These are phyloP conservation scores for Ibidorhyncha struthersii DNA, from an alignment of 2,113 vertebrate genomes.

Conservation along the genomic window DNA sequence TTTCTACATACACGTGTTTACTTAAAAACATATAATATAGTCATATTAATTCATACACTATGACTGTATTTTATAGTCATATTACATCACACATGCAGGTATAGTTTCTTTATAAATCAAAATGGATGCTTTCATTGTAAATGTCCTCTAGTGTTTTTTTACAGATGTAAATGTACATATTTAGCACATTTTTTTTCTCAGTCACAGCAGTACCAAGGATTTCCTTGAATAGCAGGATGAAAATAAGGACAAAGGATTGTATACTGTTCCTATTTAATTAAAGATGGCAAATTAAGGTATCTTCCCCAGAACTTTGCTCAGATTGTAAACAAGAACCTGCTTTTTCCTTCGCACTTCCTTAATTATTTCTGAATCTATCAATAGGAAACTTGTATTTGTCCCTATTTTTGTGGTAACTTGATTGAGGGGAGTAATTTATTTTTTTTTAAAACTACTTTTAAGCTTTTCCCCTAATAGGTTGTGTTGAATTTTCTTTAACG, in stretches of 20 bases:
- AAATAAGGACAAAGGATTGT: neutral
- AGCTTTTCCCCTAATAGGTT: neutral
- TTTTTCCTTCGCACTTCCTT: neutral
- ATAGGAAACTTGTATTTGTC: neutral
- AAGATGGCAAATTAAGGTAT: neutral
- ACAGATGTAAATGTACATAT: neutral
- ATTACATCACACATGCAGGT: neutral
- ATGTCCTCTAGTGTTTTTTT: neutral
- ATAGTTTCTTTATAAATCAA: neutral
- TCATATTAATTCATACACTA: neutral
- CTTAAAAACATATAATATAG: fast-evolving
- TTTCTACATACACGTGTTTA: neutral
- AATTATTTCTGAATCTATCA: neutral
- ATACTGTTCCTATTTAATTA: neutral
- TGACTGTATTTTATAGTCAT: neutral
- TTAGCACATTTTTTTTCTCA: neutral
- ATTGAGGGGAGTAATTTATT: neutral
- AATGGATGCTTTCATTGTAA: neutral
- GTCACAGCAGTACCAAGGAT: neutral
- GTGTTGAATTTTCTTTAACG: neutral
- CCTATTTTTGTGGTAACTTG: fast-evolving
- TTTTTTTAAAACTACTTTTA: neutral
- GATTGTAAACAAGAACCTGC: fast-evolving
- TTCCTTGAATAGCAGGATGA: neutral
- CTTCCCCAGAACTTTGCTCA: neutral